Conservation (phyloP, 2,113 vertebrate species). For the Coreoperca whiteheadi region DNA sequence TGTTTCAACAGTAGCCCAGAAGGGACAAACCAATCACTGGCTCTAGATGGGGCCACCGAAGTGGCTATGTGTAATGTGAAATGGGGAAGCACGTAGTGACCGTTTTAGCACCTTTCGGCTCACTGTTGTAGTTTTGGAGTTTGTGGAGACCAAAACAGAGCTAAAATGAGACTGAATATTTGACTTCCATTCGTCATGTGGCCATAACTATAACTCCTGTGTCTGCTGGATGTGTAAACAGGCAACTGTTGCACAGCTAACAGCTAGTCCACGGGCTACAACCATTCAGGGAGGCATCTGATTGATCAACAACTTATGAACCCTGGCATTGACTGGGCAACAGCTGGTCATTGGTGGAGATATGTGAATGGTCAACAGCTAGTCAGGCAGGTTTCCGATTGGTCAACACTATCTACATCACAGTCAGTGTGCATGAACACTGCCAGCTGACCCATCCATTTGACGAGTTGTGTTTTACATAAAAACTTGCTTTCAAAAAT, state of each 20-base stretch:
- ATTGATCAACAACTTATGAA: neutral
- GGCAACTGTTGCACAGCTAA: neutral
- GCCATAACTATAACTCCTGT: too few relatives aligned
- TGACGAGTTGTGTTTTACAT: neutral
- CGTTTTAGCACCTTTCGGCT: too few relatives aligned
- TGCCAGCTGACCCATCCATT: neutral
- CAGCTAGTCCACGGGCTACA: neutral
- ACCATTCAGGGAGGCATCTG: too few relatives aligned
- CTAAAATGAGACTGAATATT: neutral
- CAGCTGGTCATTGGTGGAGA: neutral
- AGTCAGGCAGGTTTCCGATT: neutral
- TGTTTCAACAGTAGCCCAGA: too few relatives aligned
- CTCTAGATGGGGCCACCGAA: neutral
- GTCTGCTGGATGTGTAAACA: neutral
- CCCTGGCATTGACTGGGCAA: neutral
- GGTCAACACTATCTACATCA: neutral
- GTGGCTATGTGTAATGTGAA: neutral
- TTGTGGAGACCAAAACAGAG: neutral
- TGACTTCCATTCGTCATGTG: too few relatives aligned
- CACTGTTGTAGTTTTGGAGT: neutral
- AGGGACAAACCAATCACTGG: too few relatives aligned
- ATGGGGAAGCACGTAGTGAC: neutral
- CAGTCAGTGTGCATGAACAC: neutral
- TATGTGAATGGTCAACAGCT: neutral
- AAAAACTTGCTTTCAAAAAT: conserved; percentile 9